Percentiles rank a stretch among this genome's conserved stretches.
Conservation (phyloP, 1,140 invertebrate species). For the Cepaea nemoralis region DNA sequence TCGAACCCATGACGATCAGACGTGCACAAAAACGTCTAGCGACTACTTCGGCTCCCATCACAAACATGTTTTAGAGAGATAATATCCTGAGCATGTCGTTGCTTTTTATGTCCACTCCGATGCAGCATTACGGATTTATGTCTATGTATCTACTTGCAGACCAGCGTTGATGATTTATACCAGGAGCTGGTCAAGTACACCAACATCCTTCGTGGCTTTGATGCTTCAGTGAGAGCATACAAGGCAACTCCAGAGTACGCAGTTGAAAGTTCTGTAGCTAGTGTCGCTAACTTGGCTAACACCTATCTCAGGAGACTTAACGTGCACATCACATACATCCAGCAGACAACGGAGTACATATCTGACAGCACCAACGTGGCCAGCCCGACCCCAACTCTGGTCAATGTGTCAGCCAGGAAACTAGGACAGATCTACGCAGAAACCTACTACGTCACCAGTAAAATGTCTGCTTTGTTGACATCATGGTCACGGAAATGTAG, state of each 20-base stretch:
- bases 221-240: not conserved
- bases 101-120: too few species aligned
- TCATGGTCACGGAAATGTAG: not conserved
- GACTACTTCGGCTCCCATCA: too few species aligned
- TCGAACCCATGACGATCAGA: too few species aligned
- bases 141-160: not conserved
- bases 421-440: not conserved
- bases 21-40: too few species aligned
- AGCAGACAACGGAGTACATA: not conserved
- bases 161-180: not conserved
- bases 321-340: not conserved
- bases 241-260: not conserved
- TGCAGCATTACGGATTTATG: too few species aligned
- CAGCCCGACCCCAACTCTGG: not conserved
- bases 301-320: not conserved
- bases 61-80: too few species aligned
- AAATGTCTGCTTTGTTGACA: not conserved
- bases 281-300: not conserved
- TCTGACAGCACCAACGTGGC: not conserved
- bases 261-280: not conserved
- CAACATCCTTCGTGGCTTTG: not conserved
- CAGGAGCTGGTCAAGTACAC: not conserved
- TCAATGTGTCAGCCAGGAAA: not conserved
- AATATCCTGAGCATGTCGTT: too few species aligned
- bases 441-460: not conserved